These are phyloP conservation scores for Zaprionus camerounensis DNA, from an alignment of 1,140 invertebrate species.

Conservation along the genomic window DNA sequence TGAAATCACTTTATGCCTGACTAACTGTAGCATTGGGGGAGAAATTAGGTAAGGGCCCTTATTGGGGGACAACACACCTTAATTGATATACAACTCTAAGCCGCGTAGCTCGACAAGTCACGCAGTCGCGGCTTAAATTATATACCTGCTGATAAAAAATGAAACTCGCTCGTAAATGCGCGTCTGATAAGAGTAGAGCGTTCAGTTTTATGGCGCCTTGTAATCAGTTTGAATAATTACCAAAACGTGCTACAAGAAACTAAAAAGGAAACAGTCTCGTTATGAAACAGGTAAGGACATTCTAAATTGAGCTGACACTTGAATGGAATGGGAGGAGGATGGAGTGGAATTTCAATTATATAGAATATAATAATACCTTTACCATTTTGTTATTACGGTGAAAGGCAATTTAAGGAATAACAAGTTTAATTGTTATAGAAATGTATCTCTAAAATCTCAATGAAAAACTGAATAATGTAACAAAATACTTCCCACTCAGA, in stretches of 20 bases:
- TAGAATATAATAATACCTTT: no score
- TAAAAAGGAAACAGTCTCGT: not conserved
- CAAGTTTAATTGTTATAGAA: no score
- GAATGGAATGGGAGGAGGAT: not conserved
- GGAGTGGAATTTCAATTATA: not conserved
- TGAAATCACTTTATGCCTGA: constrained; percentile 78
- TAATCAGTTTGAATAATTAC: constrained; percentile 81
- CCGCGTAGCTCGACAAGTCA: constrained; percentile 48
- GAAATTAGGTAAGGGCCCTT: not conserved
- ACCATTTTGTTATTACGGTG: no score
- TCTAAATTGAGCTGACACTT: not conserved
- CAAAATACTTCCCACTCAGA: not conserved
- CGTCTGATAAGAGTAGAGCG: constrained; percentile 62
- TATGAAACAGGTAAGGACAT: not conserved
- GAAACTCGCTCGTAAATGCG: constrained; percentile 43
- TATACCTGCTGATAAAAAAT: constrained; percentile 51
- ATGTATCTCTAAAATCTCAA: no score
- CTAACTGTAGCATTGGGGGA: constrained; percentile 44
- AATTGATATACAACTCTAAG: constrained; percentile 65
- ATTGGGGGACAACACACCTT: not conserved
- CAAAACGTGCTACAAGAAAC: constrained; percentile 52
- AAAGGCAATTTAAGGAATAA: no score
- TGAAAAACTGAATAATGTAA: not conserved
- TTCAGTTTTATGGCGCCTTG: constrained; percentile 64
- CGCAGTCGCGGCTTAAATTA: constrained; percentile 70